Percentiles rank a stretch among this genome's conserved stretches.
Evolutionary conservation across 2,797 vertebrate species (phyloP).

Genomic region (Natrix natrix): DNA sequence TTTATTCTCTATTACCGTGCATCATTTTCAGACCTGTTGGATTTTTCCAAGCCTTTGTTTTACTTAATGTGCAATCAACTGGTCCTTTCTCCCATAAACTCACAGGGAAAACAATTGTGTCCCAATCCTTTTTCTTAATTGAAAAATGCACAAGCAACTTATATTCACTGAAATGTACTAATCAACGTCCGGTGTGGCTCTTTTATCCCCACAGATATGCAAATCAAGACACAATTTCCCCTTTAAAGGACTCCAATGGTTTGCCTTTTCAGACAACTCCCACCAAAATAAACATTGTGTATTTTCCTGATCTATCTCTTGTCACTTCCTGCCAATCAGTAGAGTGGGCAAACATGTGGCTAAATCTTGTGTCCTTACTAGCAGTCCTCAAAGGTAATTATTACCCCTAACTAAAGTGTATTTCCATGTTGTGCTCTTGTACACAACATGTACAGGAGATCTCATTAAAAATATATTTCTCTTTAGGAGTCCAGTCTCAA

Average conservation of each 20-base stretch:
- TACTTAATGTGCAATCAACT: too few relatives aligned
- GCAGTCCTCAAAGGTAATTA: not conserved
- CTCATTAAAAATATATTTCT: too few relatives aligned
- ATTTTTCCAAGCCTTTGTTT: too few relatives aligned
- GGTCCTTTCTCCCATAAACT: too few relatives aligned
- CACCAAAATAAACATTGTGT: too few relatives aligned
- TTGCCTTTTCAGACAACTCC: not conserved
- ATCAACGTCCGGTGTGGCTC: accelerated
- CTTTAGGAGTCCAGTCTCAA: not conserved
- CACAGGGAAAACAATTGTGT: too few relatives aligned
- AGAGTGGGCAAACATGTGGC: not conserved
- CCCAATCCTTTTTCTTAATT: too few relatives aligned
- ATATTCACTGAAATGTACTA: too few relatives aligned
- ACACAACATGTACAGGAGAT: not conserved
- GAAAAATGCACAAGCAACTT: too few relatives aligned
- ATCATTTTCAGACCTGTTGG: too few relatives aligned
- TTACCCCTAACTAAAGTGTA: not conserved
- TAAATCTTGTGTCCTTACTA: not conserved
- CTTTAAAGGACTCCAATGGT: not conserved
- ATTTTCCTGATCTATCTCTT: too few relatives aligned
- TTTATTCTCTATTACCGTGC: too few relatives aligned
- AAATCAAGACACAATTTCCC: not conserved
- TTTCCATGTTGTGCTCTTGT: accelerated
- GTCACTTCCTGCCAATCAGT: not conserved
- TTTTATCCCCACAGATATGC: not conserved